Base-by-base conservation (phyloP, 2,888 invertebrate genomes). In the Alloplasta piceator region DNA sequence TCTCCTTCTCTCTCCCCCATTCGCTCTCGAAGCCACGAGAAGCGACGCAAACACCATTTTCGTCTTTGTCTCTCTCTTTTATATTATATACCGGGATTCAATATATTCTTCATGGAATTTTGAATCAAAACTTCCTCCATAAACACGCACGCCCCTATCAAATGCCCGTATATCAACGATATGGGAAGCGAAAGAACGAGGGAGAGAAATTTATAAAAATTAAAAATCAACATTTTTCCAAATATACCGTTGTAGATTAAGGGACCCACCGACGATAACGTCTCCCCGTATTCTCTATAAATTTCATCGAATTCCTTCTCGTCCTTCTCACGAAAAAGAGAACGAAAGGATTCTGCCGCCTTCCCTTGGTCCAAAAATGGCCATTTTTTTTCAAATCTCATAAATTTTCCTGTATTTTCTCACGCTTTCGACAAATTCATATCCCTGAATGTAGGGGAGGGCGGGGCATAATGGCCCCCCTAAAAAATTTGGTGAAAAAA, bases 21-120 rank as follows among this genome's bases (percentile, higher is more conserved):
- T 26, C 3, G 26, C 26, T 26, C 26, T 26, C 26, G 26, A n/a
- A 48, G 12, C 48, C 48, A 26, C 26, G 3, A 26, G 26, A 3
- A 48, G n/a, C 48, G 48, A 48, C n/a, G 12, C 48, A 12, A 12
- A 48, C 48, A n/a, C 48, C 3, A 26, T 26, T 10, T 48, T 48
- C 48, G 7, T 10, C 48, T 48, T 12, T 48, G 48, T 48, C 48
- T 48, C 10, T n/a, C 48, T 26, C 26, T 26, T 26, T 55, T 16
- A 55, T 12, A 60, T 39, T 5, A 60, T 60, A 43, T 14, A 48
- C 36, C 14, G 43, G 41, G 67, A 67, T 50, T 67, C 60, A 55
- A 66, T 43, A 56, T 26, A 26, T 26, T 55, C 46, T 67, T 63
- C 14, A 46, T 73, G 73, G 78, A 73, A 78, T 78, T 78, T 73